Evolutionary conservation across 2,888 invertebrate genomes (phyloP).

Genomic region (Cotesia congregata): DNA sequence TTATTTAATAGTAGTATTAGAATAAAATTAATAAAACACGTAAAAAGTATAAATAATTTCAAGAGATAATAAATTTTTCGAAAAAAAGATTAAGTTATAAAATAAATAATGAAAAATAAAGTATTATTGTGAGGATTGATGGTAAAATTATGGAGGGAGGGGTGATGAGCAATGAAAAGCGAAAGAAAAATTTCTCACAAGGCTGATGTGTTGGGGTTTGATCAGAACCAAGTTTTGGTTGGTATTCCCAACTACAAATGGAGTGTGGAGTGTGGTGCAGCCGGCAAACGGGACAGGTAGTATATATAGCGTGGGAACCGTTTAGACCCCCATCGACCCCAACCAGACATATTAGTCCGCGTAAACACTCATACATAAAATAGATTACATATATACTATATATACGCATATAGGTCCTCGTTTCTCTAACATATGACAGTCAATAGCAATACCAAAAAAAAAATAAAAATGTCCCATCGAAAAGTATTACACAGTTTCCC

Average conservation of each 20-base stretch:
- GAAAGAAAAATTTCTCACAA: slow-evolving; percentile 27
- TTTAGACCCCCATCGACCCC: slow-evolving; percentile 62
- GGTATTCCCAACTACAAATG: too few species aligned
- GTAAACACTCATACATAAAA: slow-evolving; percentile 30
- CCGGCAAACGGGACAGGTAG: slow-evolving; percentile 48
- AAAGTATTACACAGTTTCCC: too few species aligned
- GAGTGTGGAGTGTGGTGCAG: slow-evolving; percentile 1
- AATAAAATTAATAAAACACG: too few species aligned
- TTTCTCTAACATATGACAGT: slow-evolving; percentile 6
- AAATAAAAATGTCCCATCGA: not conserved
- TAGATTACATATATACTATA: slow-evolving; percentile 13
- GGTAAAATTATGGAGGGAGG: not conserved
- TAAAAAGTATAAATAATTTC: too few species aligned
- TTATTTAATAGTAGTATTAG: too few species aligned
- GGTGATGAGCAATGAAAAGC: slow-evolving; percentile 14
- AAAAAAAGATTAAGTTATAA: too few species aligned
- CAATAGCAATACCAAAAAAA: not conserved
- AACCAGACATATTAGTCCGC: slow-evolving; percentile 30
- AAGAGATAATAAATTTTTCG: too few species aligned
- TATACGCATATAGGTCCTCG: slow-evolving; percentile 9
- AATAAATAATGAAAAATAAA: not conserved
- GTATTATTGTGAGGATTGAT: slow-evolving; percentile 5
- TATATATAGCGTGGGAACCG: slow-evolving; percentile 69
- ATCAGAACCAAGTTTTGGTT: not conserved
- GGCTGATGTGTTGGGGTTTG: slow-evolving; percentile 19